A percentile compares a stretch with the other conserved stretches of the same genome.
These are phyloP conservation scores for Agapetus fuscipes DNA, from an alignment of 2,888 invertebrate species.

Conservation along the genomic window DNA sequence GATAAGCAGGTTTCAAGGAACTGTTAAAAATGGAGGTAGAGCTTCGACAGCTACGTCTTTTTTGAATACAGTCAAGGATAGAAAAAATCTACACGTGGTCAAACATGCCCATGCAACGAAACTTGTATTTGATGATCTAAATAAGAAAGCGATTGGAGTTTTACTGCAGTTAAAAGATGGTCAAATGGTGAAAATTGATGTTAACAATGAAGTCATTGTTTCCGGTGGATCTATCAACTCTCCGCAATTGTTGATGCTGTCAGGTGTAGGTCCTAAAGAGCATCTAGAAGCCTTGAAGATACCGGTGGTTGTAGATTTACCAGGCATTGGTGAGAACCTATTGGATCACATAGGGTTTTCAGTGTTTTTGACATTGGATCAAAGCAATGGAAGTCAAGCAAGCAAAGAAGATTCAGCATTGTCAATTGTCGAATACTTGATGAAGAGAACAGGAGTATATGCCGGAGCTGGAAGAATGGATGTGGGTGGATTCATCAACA, in stretches of 20 bases:
- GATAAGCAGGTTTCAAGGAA: constrained; percentile 35
- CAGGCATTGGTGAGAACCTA: constrained; percentile 36
- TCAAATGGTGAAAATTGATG: constrained; percentile 60
- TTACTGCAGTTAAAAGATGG: no score
- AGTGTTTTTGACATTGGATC: constrained; percentile 25
- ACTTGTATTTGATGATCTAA: constrained; percentile 33
- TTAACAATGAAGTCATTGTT: constrained; percentile 78
- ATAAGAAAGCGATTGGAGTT: no score
- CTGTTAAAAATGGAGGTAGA: constrained; percentile 38
- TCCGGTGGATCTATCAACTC: constrained; percentile 89
- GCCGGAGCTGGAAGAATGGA: constrained; percentile 27
- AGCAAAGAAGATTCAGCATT: background rate
- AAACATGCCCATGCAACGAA: constrained; percentile 34
- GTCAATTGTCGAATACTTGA: constrained; percentile 7
- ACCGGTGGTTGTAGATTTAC: constrained; percentile 29
- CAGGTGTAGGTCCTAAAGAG: constrained; percentile 66
- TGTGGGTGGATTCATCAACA: constrained; percentile 10
- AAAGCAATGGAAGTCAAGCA: constrained; percentile 13
- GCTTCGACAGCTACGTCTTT: constrained; percentile 47
- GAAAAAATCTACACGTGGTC: constrained; percentile 26
- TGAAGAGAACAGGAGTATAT: constrained; percentile 24
- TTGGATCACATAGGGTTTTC: constrained; percentile 41
- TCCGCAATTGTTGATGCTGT: constrained; percentile 88
- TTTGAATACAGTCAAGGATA: constrained; percentile 29
- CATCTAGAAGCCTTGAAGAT: constrained; percentile 31